phyloP scores from a whole-genome alignment of 2,888 invertebrate genomes.

The Pachydiplax longipennis region DNA sequence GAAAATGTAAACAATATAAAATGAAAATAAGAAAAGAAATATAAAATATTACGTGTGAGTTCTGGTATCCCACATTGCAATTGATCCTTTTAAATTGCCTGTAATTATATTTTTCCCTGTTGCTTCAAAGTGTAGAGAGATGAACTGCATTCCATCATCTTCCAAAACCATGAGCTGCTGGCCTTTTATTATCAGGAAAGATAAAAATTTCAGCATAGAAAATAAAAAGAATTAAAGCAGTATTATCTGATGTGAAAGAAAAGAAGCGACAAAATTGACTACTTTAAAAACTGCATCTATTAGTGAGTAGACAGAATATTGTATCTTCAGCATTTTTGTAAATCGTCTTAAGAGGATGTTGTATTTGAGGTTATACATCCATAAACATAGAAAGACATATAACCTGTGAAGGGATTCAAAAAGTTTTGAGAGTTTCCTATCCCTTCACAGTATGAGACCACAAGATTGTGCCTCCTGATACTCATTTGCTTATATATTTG shows the following conservation, averaged over 20 bases:
- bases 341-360: too few species aligned
- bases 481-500: too few species aligned
- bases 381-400: too few species aligned
- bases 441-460: too few species aligned
- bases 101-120: conserved; percentile 75
- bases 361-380: too few species aligned
- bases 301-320: too few species aligned
- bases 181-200: conserved; percentile 58
- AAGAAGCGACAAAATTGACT: background rate
- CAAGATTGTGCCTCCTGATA: too few species aligned
- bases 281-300: background rate
- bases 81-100: conserved; percentile 81
- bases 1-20: background rate
- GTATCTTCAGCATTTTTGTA: too few species aligned
- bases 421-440: too few species aligned
- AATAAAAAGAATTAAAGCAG: background rate
- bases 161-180: conserved; percentile 67
- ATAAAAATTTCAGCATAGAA: background rate
- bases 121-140: conserved; percentile 73
- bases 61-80: conserved; percentile 78
- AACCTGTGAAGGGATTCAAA: too few species aligned
- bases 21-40: too few species aligned
- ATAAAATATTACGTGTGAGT: background rate
- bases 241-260: background rate
- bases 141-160: conserved; percentile 80